Evolutionary conservation across 2,113 vertebrate species (phyloP), one percentile per base, ranked within the genome.

Genomic region (Mionectes macconnelli): DNA sequence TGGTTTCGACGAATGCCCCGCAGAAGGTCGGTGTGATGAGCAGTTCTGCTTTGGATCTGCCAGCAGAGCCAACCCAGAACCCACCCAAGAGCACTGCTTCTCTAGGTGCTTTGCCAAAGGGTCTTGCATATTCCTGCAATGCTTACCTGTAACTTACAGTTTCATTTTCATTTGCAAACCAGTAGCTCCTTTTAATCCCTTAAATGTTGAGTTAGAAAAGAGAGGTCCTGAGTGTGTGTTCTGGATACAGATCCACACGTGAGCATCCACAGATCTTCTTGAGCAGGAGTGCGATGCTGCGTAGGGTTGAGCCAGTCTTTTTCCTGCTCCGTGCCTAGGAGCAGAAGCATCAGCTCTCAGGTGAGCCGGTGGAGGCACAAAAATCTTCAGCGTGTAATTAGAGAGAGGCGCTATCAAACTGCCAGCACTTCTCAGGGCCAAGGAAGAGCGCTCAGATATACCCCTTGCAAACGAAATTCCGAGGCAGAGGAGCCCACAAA

Each of bases 11-110:
- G 30, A 97, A 96, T 68, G 78, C 45, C 45, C 39, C 69, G 67
- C 81, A 95, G 94, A 88, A 75, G 21, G 74, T 27, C 68, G 28
- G 62, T 92, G 80, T 83, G 50, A 64, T 50, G 86, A 97, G 88
- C 88, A 79, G 70, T 7, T 3, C 45, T 75, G 91, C 94, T 95
- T 96, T 80, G 62, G 57, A 59, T 77, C 44, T 66, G 66, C 62
- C 56, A 49, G 52, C 57, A n/a, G 39, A 63, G 49, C 66, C 80
- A 73, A 80, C 18, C 8, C 37, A 24, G 42, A 42, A 74, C 23
- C 45, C 57, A 22, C 27, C 22, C 25, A 30, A 55, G 33, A 68
- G 62, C 3, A 2, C 39, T 2, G 6, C 37, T 89, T 78, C 56
- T 42, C 57, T 47, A 27, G n/a, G 17, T 33, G 60, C 69, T 73